Evolutionary conservation across 1,140 invertebrate species (phyloP).

Genomic region (Sycophila sp.): DNA sequence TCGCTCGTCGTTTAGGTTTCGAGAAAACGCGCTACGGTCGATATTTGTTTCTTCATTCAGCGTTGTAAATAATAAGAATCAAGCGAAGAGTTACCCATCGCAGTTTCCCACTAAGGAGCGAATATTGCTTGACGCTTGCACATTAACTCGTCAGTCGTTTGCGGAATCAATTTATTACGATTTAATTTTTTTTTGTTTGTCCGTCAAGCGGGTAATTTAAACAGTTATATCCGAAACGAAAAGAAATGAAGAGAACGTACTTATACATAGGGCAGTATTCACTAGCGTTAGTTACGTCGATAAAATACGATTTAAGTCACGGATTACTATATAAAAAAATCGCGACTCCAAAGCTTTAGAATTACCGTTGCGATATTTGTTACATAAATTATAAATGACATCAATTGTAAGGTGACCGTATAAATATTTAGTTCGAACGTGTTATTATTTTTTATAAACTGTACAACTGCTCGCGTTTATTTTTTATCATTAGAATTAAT

Average conservation of each 20-base stretch:
- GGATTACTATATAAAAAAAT: conserved; percentile 49
- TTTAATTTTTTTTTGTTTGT: conserved; percentile 15
- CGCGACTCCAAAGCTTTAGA: conserved; percentile 63
- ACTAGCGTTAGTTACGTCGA: conserved; percentile 50
- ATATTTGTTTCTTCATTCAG: too few species aligned
- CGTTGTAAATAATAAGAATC: conserved; percentile 26
- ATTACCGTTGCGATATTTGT: conserved; percentile 58
- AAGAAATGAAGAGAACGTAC: conserved; percentile 49
- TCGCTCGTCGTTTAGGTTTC: too few species aligned
- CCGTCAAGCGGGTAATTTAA: conserved; percentile 2
- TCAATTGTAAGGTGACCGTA: conserved; percentile 43
- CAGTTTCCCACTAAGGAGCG: not conserved
- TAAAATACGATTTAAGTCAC: conserved; percentile 48
- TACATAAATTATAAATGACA: conserved; percentile 42
- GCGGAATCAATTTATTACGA: not conserved
- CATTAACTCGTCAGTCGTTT: conserved; percentile 27
- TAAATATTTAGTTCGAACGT: conserved; percentile 27
- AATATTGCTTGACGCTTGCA: not conserved
- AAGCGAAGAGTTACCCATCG: conserved; percentile 32
- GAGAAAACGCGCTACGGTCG: too few species aligned
- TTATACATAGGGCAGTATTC: conserved; percentile 64
- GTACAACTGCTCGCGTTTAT: too few species aligned
- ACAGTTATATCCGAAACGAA: conserved; percentile 19
- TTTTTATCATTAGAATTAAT: not conserved
- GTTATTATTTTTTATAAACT: conserved; percentile 17